A percentile compares a stretch with the other conserved stretches of the same genome.
phyloP scores from a whole-genome alignment of 2,888 invertebrate genomes.

The Hypomecis atomaria region DNA sequence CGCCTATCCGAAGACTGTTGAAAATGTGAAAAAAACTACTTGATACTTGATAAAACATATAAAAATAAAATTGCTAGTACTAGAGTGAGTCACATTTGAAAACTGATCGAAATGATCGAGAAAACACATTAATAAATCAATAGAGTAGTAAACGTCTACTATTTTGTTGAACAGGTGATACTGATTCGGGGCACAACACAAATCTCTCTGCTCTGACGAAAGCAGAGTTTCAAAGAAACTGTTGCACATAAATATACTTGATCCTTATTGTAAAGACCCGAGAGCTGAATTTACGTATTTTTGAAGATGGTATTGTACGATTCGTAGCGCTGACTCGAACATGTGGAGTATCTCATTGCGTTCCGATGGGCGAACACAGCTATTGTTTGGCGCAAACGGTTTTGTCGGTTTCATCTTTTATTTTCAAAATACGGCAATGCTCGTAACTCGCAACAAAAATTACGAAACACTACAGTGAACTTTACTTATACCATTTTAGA shows the following conservation, averaged over 20 bases:
- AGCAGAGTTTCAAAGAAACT: constrained; percentile 29
- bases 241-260: constrained; percentile 1
- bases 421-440: constrained; percentile 46
- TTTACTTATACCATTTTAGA: constrained; percentile 22
- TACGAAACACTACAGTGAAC: constrained; percentile 24
- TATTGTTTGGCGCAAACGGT: constrained; percentile 61
- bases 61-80: no score
- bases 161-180: constrained; percentile 59
- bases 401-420: constrained; percentile 59
- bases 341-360: constrained; percentile 70
- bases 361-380: constrained; percentile 68
- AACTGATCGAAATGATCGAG: constrained; percentile 4
- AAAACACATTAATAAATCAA: constrained; percentile 36
- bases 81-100: neutral
- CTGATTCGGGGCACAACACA: constrained; percentile 52
- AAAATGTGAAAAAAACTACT: no score
- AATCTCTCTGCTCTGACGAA: constrained; percentile 39
- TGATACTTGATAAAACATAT: neutral
- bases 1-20: no score
- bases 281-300: constrained; percentile 29
- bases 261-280: constrained; percentile 22
- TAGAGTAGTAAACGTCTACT: constrained; percentile 48
- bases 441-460: constrained; percentile 30
- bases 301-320: constrained; percentile 43
- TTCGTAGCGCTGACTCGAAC: constrained; percentile 50